These are phyloP conservation scores for Aphodius sticticus DNA, from an alignment of 2,888 invertebrate species.

Conservation along the genomic window DNA sequence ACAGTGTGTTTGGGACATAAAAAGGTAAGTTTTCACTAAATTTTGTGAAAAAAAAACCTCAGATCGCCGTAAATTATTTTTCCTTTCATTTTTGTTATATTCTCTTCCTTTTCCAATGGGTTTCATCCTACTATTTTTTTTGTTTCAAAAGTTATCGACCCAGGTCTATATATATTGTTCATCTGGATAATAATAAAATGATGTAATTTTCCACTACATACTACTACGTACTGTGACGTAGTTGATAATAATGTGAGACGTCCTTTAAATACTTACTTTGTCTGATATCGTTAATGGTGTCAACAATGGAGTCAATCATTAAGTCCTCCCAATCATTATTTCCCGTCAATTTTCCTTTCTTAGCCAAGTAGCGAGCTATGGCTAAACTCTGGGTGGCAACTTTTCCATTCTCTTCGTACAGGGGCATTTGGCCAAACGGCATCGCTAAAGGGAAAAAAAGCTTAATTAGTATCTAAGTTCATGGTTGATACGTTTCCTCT, in stretches of 20 bases:
- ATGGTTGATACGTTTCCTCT: not conserved
- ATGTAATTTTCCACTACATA: no score
- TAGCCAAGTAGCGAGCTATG: slow-evolving; percentile 69
- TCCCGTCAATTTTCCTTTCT: slow-evolving; percentile 66
- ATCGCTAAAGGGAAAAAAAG: slow-evolving; percentile 57
- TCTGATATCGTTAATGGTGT: slow-evolving; percentile 67
- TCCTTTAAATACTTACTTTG: slow-evolving; percentile 59
- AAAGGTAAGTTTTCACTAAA: no score
- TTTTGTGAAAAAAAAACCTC: no score
- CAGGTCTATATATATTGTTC: no score
- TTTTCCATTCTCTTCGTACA: slow-evolving; percentile 69
- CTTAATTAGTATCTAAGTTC: not conserved
- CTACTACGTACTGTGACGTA: no score
- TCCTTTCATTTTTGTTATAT: no score
- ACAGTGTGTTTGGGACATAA: no score
- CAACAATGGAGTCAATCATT: slow-evolving; percentile 67
- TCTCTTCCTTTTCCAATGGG: no score
- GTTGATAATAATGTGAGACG: not conserved
- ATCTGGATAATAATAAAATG: no score
- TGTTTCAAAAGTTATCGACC: no score
- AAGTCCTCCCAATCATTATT: slow-evolving; percentile 64
- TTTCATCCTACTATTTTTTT: no score
- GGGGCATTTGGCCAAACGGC: slow-evolving; percentile 70
- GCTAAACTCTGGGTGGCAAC: slow-evolving; percentile 66
- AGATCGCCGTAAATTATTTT: no score